Base-by-base conservation (phyloP, 1,140 invertebrate species). In the Calliphora vicina region DNA sequence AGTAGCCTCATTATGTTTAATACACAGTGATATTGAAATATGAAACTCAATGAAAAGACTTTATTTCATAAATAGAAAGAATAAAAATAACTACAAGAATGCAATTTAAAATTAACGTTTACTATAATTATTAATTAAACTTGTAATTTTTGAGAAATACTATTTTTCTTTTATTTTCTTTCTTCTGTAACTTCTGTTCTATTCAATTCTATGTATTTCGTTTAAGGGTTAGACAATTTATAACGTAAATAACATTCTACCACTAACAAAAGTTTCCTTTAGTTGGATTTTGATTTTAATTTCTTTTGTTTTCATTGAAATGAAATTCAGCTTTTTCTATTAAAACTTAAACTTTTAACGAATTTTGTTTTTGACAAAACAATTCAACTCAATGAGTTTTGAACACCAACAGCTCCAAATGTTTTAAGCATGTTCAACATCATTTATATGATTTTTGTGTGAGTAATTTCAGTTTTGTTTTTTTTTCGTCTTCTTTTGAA, bases 351-450 rank as follows among this genome's bases (percentile, higher is more conserved):
- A 67, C 61, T 67, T 67, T 67, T 67, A 67, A 67, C 61, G 61
- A 67, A 67, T 67, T 67, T 67, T 67, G 61, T 67, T 67, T 67
- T 67, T 67, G 61, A 67, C 61, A 67, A 67, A 67, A 67, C 61
- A 67, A 25, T 15, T 57, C 50, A 57, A 57, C 61, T 67, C 57
- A 67, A 13, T 50, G 45, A 50, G 45, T 67, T n/a, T n/a, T 67
- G 61, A 25, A 67, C 61, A 67, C 9, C 61, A 23, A 20, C 20
- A 67, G n/a, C 20, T 23, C 25, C 61, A 23, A 23, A 67, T 67
- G 23, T 23, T 67, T 67, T 67, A 12, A 25, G 61, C n/a, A 67
- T 23, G 17, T 67, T 67, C n/a, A 23, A 67, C 61, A 5, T 67
- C 61, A 67, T 23, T 67, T 67, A 23, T 25, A 67, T 67, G 61